These are phyloP conservation scores for Trachurus trachurus DNA, from an alignment of 2,797 vertebrate species.

Conservation along the genomic window DNA sequence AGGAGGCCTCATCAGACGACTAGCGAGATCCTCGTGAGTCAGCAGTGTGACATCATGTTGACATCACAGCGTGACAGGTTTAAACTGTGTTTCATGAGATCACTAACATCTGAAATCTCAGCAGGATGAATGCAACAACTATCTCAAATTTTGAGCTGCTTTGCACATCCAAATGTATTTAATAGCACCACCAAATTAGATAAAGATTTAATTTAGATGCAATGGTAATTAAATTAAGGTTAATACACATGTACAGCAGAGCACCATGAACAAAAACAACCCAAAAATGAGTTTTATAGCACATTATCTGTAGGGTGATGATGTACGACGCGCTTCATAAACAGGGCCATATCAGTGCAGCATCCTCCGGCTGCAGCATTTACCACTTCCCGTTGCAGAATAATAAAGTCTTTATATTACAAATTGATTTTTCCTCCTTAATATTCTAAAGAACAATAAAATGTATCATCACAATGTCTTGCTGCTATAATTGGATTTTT, in stretches of 20 bases:
- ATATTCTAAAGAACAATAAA: constrained; percentile 17
- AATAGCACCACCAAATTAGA: neutral
- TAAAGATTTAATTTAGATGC: neutral
- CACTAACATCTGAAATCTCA: neutral
- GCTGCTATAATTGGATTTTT: constrained; percentile 28
- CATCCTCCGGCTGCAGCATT: neutral
- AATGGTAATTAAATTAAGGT: neutral
- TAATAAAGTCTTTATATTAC: constrained; percentile 10
- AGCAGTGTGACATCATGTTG: constrained; percentile 39
- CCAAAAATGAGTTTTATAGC: neutral
- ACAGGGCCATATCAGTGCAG: neutral
- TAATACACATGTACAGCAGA: neutral
- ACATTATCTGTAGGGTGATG: neutral
- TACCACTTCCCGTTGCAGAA: neutral
- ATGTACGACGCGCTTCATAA: neutral
- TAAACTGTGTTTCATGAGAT: constrained; percentile 22
- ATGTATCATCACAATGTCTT: constrained; percentile 21
- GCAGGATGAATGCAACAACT: neutral
- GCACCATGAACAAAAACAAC: neutral
- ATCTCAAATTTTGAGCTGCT: neutral
- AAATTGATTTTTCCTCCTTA: constrained; percentile 15
- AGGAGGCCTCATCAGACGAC: constrained; percentile 39
- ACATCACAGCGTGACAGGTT: constrained; percentile 27
- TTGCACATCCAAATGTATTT: neutral
- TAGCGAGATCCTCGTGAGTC: constrained; percentile 21